These are phyloP conservation scores for Zosterops hypoxanthus DNA, from an alignment of 2,113 vertebrate species.

Conservation along the genomic window DNA sequence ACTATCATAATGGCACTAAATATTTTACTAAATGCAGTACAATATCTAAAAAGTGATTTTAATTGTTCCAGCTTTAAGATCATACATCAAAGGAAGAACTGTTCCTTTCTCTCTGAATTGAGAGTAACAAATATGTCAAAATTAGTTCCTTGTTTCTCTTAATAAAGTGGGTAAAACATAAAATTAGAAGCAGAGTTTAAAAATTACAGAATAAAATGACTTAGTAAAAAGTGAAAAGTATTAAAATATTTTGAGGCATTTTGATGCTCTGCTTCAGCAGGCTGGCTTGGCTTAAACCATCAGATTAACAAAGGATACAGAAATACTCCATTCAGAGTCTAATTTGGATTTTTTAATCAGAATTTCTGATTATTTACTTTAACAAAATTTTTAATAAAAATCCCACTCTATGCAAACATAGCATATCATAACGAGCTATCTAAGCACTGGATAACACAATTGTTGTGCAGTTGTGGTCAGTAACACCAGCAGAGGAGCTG, in stretches of 20 bases:
- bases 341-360: neutral
- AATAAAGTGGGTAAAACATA: neutral
- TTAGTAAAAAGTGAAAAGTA: neutral
- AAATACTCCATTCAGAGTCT: neutral
- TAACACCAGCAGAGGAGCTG: neutral
- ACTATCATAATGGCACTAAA: conserved; percentile 70
- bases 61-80: conserved; percentile 59
- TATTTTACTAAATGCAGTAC: conserved; percentile 72
- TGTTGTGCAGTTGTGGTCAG: neutral
- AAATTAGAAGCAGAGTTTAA: neutral
- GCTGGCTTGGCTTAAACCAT: neutral
- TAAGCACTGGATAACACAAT: neutral
- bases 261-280: neutral
- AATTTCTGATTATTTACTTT: neutral
- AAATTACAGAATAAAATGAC: neutral
- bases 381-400: neutral
- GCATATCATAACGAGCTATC: neutral
- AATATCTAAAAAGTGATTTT: conserved; percentile 71
- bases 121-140: conserved; percentile 11
- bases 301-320: neutral
- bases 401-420: neutral
- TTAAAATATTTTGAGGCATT: neutral
- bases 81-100: neutral
- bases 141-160: neutral
- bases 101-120: neutral